Conservation (phyloP, 2,113 vertebrate species). For the Girardinichthys multiradiatus region DNA sequence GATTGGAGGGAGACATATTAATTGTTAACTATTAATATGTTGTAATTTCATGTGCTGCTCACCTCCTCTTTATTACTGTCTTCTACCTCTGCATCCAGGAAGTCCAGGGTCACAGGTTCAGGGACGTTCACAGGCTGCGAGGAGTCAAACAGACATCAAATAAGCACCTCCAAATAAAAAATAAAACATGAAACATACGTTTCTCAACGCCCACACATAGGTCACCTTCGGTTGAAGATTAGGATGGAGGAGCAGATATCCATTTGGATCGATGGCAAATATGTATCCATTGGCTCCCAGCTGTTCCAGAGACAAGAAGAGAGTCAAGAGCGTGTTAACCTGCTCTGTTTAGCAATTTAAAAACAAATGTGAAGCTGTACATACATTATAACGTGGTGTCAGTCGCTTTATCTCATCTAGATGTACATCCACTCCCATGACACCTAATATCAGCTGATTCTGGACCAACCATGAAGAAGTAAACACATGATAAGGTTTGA, state of each 20-base stretch:
- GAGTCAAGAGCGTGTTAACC: neutral
- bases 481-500: neutral
- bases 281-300: constrained; percentile 96
- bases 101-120: constrained; percentile 95
- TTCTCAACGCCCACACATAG: neutral
- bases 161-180: neutral
- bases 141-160: neutral
- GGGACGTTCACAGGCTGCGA: constrained; percentile 90
- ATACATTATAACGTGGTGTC: constrained; percentile 92
- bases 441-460: constrained; percentile 98
- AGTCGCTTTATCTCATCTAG: constrained; percentile 96
- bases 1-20: neutral
- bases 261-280: constrained; percentile 98
- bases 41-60: constrained; percentile 33
- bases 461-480: constrained; percentile 54
- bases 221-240: constrained; percentile 93
- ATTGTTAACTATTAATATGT: constrained; percentile 20
- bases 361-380: constrained; percentile 46
- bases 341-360: neutral
- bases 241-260: constrained; percentile 96
- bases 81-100: constrained; percentile 97
- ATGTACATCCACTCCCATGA: constrained; percentile 97
- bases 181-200: neutral
- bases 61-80: constrained; percentile 95
- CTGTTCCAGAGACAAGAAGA: constrained; percentile 46